phyloP scores from a whole-genome alignment of 1,140 invertebrate genomes.

The Acromyrmex charruanus region DNA sequence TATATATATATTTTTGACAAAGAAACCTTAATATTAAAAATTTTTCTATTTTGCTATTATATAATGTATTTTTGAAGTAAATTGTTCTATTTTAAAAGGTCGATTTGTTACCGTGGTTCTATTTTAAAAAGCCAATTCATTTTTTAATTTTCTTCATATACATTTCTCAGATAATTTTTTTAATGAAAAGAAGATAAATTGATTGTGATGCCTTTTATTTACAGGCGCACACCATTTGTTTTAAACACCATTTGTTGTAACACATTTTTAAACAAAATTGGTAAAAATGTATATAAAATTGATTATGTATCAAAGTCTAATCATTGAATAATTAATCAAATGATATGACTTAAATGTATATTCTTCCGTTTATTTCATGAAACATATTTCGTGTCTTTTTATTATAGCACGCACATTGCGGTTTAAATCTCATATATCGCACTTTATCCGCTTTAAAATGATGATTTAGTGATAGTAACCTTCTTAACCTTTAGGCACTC shows the following conservation, averaged over 20 bases:
- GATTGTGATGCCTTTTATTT: not conserved
- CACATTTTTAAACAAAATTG: too few species aligned
- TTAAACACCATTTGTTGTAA: too few species aligned
- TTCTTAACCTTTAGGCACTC: constrained; percentile 72
- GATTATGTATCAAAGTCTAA: too few species aligned
- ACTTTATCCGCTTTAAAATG: constrained; percentile 49
- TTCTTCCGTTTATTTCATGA: not conserved
- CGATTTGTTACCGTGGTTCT: not conserved
- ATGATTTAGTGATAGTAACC: constrained; percentile 74
- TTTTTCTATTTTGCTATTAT: not conserved
- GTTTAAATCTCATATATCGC: constrained; percentile 40
- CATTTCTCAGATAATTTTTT: not conserved
- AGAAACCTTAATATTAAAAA: not conserved
- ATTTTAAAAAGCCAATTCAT: not conserved
- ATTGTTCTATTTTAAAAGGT: not conserved
- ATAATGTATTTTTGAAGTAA: not conserved
- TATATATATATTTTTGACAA: too few species aligned
- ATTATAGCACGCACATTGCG: not conserved
- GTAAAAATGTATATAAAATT: too few species aligned
- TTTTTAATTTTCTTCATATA: not conserved
- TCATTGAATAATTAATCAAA: too few species aligned
- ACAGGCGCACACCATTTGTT: too few species aligned
- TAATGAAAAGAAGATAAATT: not conserved
- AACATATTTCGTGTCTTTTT: not conserved
- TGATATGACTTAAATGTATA: too few species aligned